These are phyloP conservation scores for Schrankia costaestrigalis DNA, from an alignment of 2,888 invertebrate genomes.

Conservation along the genomic window DNA sequence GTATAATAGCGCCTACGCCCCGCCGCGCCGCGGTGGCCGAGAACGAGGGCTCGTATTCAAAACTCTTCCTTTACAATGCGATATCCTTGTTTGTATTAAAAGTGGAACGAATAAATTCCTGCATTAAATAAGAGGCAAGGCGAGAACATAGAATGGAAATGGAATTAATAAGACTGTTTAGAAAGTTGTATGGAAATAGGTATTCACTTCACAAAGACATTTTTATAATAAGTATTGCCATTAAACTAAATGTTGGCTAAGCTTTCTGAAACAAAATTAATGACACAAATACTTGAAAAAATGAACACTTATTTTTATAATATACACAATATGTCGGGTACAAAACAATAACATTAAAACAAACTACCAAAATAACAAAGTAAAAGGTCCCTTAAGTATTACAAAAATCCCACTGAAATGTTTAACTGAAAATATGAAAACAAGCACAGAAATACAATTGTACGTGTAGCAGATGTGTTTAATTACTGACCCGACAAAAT, in stretches of 20 bases:
- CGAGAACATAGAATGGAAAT: slow-evolving; percentile 24
- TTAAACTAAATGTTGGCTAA: too few relatives aligned
- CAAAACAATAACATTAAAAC: slow-evolving; percentile 46
- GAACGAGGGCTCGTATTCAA: slow-evolving; percentile 40
- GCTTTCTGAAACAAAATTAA: too few relatives aligned
- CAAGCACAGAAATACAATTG: slow-evolving; percentile 53
- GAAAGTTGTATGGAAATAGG: too few relatives aligned
- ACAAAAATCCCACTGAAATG: slow-evolving; percentile 48
- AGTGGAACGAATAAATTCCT: slow-evolving; percentile 44
- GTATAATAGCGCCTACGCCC: slow-evolving; percentile 51
- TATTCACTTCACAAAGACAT: too few relatives aligned
- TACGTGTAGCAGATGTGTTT: slow-evolving; percentile 74
- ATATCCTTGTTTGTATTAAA: slow-evolving; percentile 49
- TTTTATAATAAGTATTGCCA: too few relatives aligned
- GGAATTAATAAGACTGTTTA: slow-evolving; percentile 4
- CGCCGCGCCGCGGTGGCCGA: slow-evolving; percentile 21
- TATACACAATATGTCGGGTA: slow-evolving; percentile 39
- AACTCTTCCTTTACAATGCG: slow-evolving; percentile 38
- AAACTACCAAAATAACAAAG: slow-evolving; percentile 45
- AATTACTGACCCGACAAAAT: slow-evolving; percentile 74
- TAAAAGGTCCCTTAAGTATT: slow-evolving; percentile 44
- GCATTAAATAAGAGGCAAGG: slow-evolving; percentile 32
- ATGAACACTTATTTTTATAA: slow-evolving; percentile 37
- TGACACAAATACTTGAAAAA: too few relatives aligned
- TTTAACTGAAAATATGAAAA: slow-evolving; percentile 56